Conservation (phyloP, 2,888 invertebrate genomes). For the Villa cingulata region DNA sequence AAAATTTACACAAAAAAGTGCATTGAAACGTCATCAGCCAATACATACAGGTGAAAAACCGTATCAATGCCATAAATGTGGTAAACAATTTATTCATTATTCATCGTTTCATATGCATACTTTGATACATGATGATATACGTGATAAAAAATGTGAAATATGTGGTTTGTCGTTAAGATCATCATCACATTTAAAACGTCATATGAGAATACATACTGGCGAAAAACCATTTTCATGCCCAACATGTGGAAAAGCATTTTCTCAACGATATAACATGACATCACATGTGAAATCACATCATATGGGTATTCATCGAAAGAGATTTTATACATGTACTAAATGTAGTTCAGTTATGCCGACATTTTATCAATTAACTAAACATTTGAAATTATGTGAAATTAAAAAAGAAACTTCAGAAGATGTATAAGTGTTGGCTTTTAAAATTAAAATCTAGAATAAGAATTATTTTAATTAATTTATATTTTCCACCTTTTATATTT, state of each 20-base stretch:
- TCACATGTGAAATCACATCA: slow-evolving; percentile 1
- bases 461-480: no score
- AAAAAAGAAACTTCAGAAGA: no score
- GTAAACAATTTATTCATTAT: slow-evolving; percentile 35
- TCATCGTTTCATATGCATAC: slow-evolving; percentile 36
- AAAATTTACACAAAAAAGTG: slow-evolving; percentile 42
- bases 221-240: slow-evolving; percentile 13
- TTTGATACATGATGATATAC: slow-evolving; percentile 25
- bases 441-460: no score
- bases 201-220: slow-evolving; percentile 33
- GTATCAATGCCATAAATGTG: slow-evolving; percentile 36
- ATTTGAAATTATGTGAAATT: no score
- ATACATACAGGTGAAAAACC: slow-evolving; percentile 39
- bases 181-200: slow-evolving; percentile 34
- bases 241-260: slow-evolving; percentile 14
- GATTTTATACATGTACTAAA: no score
- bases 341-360: no score
- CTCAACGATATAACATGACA: slow-evolving; percentile 14
- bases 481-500: no score
- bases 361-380: no score
- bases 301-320: neutral
- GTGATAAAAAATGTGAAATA: slow-evolving; percentile 14
- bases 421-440: no score
- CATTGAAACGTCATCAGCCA: slow-evolving; percentile 39
- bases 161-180: slow-evolving; percentile 31